Conservation (phyloP, 2,888 invertebrate genomes). For the Listrodromus nycthemerus region DNA sequence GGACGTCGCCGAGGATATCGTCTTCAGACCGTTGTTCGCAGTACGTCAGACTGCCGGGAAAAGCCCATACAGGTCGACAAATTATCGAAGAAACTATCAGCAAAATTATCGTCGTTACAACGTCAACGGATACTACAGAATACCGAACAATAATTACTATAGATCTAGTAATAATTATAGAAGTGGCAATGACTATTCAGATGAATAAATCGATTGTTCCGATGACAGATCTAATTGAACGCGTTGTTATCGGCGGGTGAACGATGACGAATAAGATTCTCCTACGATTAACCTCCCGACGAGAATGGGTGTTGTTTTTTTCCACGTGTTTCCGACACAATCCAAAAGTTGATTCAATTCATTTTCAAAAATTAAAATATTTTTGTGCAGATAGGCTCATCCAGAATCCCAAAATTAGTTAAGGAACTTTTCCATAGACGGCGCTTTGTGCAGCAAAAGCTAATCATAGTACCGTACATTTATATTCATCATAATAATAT, state of each 20-base stretch:
- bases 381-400: too few relatives aligned
- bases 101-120: constrained; percentile 69
- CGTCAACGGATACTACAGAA: constrained; percentile 62
- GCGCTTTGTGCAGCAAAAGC: too few relatives aligned
- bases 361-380: not conserved
- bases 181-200: constrained; percentile 10
- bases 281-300: not conserved
- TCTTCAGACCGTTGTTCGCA: constrained; percentile 81
- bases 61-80: constrained; percentile 49
- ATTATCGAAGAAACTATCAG: constrained; percentile 65
- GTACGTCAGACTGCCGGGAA: constrained; percentile 76
- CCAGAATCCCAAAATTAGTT: too few relatives aligned
- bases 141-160: constrained; percentile 43
- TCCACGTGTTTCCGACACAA: not conserved
- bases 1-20: constrained; percentile 81
- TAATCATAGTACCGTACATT: too few relatives aligned
- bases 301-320: not conserved
- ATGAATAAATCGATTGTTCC: not conserved
- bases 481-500: too few relatives aligned
- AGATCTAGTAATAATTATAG: constrained; percentile 25
- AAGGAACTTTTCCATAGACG: too few relatives aligned
- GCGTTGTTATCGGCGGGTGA: too few relatives aligned
- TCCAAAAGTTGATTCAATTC: too few relatives aligned
- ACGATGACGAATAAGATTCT: not conserved
- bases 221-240: not conserved